A percentile compares a stretch with the other conserved stretches of the same genome.
phyloP scores from a whole-genome alignment of 1,140 invertebrate species.

The Aphis craccivora region DNA sequence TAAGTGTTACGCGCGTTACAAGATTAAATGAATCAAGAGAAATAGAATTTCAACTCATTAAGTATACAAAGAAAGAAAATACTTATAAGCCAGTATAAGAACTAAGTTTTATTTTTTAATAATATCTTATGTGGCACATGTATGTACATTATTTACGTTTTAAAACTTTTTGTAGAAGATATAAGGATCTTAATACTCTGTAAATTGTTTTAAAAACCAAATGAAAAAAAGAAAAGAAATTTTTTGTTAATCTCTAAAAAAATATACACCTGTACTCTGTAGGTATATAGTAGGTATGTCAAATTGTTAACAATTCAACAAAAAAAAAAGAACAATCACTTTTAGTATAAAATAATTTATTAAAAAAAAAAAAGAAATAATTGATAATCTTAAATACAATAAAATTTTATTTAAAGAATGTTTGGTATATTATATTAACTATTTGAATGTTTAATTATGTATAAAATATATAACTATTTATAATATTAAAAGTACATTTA shows the following conservation, averaged over 20 bases:
- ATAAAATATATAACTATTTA: slow-evolving; percentile 37
- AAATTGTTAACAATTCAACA: not conserved
- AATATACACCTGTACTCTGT: not conserved
- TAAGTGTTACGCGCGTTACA: not conserved
- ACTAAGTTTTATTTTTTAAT: not conserved
- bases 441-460: slow-evolving; percentile 14
- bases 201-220: not conserved
- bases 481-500: not conserved
- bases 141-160: not conserved
- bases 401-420: not conserved
- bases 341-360: slow-evolving; percentile 16
- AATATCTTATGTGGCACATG: not conserved
- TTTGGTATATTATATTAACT: not conserved
- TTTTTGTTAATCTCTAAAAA: not conserved
- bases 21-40: not conserved
- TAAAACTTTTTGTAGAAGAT: not conserved
- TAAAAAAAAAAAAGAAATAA: not conserved
- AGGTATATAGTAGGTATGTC: not conserved
- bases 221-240: not conserved
- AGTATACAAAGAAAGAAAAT: not conserved
- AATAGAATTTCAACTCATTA: not conserved
- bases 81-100: not conserved
- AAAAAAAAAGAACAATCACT: not conserved
- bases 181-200: not conserved
- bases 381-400: not conserved